Conservation (phyloP, 2,888 invertebrate species). For the Beris chalybata region DNA sequence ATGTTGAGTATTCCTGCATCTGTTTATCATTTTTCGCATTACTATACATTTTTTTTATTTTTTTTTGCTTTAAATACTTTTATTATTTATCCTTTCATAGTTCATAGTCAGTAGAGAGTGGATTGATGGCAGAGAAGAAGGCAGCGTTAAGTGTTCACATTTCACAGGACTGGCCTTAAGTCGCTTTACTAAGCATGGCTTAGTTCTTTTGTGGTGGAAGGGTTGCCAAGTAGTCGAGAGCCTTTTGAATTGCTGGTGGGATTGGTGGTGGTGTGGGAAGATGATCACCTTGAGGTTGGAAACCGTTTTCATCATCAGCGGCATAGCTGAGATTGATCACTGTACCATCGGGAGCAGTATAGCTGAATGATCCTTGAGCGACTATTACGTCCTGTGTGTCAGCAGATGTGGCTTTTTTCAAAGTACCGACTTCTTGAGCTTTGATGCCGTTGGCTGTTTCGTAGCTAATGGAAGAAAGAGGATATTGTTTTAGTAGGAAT, state of each 20-base stretch:
- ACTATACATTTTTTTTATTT: not conserved
- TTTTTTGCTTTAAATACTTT: not conserved
- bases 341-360: slow-evolving; percentile 72
- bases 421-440: slow-evolving; percentile 74
- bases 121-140: not conserved
- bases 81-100: not conserved
- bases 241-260: slow-evolving; percentile 74
- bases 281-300: slow-evolving; percentile 65
- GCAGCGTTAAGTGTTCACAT: slow-evolving; percentile 8
- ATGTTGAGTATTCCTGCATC: slow-evolving; percentile 19
- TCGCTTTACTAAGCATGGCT: not conserved
- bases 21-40: slow-evolving; percentile 18
- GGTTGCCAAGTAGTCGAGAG: slow-evolving; percentile 70
- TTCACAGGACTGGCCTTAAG: not conserved
- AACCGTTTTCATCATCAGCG: slow-evolving; percentile 73
- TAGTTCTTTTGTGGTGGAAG: slow-evolving; percentile 58
- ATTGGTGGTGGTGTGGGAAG: slow-evolving; percentile 76
- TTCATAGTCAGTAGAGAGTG: not conserved
- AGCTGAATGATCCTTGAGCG: slow-evolving; percentile 68
- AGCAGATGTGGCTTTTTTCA: slow-evolving; percentile 71
- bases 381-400: slow-evolving; percentile 69
- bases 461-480: slow-evolving; percentile 60
- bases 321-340: slow-evolving; percentile 69
- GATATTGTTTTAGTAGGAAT: too few species aligned
- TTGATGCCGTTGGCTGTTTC: slow-evolving; percentile 82